Evolutionary conservation across 2,888 invertebrate genomes (phyloP).

Genomic region (Coecobrya sp.): DNA sequence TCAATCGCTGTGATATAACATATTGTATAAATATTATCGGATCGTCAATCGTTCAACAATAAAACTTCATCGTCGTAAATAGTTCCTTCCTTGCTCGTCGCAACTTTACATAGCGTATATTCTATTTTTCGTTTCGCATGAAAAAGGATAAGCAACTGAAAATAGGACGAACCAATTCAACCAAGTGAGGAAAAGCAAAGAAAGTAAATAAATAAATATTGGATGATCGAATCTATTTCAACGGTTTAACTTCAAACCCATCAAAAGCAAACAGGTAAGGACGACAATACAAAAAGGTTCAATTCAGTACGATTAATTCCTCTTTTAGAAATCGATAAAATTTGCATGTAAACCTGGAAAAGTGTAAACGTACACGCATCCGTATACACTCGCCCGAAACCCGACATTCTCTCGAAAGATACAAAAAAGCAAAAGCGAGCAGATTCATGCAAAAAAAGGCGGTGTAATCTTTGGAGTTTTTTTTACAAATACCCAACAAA

Average conservation of each 20-base stretch:
- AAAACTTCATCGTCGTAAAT: slow-evolving; percentile 39
- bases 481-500: slow-evolving; percentile 6
- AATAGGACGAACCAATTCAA: slow-evolving; percentile 24
- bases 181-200: background rate
- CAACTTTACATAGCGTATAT: background rate
- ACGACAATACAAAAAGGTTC: slow-evolving; percentile 29
- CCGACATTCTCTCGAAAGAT: background rate
- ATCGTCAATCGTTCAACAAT: slow-evolving; percentile 36
- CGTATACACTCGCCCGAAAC: background rate
- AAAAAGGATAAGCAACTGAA: background rate
- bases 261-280: slow-evolving; percentile 34
- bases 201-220: slow-evolving; percentile 17
- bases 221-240: slow-evolving; percentile 14
- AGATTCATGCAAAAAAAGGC: background rate
- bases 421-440: background rate
- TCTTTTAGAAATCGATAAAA: slow-evolving; percentile 49
- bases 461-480: background rate
- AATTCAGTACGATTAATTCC: slow-evolving; percentile 54
- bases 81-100: slow-evolving; percentile 46
- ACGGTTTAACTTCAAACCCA: background rate
- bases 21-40: slow-evolving; percentile 32
- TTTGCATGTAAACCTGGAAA: slow-evolving; percentile 53
- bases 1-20: slow-evolving; percentile 59
- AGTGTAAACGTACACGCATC: background rate
- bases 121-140: slow-evolving; percentile 21